Evolutionary conservation across 2,113 vertebrate species (phyloP).

Genomic region (Melanerpes formicivorus): DNA sequence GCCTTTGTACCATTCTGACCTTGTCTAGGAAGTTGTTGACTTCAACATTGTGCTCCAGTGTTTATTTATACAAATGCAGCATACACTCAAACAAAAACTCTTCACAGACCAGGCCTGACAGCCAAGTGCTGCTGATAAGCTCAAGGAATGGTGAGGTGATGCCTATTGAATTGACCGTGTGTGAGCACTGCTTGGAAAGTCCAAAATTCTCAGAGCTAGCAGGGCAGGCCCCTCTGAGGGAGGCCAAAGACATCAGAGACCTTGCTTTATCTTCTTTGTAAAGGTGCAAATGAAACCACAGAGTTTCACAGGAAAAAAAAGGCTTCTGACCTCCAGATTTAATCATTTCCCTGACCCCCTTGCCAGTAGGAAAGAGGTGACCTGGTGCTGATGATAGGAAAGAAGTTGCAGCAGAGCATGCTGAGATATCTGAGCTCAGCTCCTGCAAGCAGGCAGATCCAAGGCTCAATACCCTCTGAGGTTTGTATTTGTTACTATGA

Average conservation of each 20-base stretch:
- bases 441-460: background rate
- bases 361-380: background rate
- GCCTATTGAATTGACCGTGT: background rate
- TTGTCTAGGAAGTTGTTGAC: conserved; percentile 66
- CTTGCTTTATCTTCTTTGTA: background rate
- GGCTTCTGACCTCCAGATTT: background rate
- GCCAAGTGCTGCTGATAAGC: conserved; percentile 63
- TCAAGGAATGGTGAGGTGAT: background rate
- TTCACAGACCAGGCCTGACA: background rate
- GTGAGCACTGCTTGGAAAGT: background rate
- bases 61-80: conserved; percentile 71
- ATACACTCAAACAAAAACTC: conserved; percentile 59
- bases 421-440: background rate
- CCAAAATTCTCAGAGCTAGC: background rate
- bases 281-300: background rate
- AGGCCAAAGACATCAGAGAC: background rate
- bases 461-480: background rate
- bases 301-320: background rate
- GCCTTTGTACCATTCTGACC: conserved; percentile 66
- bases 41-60: conserved; percentile 65
- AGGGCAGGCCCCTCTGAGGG: background rate
- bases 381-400: background rate
- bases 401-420: background rate
- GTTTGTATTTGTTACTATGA: accelerated
- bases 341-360: background rate